Evolutionary conservation across 64 coral and sea anemone species (phyloP), one percentile per base, ranked within the genome.

Genomic region (Orbicella faveolata): DNA sequence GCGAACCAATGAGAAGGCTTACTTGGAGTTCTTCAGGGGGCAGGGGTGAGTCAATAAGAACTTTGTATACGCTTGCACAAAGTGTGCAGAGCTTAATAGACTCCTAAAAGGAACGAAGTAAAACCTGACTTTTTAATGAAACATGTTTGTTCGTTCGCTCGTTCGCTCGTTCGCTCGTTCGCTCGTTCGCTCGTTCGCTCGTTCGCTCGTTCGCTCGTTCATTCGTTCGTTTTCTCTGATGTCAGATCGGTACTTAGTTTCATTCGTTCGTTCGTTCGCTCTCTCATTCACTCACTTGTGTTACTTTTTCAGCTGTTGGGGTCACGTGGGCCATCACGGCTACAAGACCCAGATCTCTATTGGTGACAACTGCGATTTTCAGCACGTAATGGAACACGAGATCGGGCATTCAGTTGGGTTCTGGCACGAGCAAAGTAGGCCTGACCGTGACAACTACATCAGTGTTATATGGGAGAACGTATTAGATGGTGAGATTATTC

Each of bases 361-460:
- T 20, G 88, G 88, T 16, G 88, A 90, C 41, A 90, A 90, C 77
- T 90, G 88, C 62, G 88, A 90, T 74, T 90, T 90, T 30, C 88
- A 81, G 20, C 79, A 90, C 64, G 88, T 90, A 2, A 90, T 90
- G 88, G 57, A 77, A 21, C 88, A 90, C 44, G 88, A 90, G 61
- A 4, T 90, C 14, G 88, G 88, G 53, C 88, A 90, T 44, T 44
- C 88, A 51, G 88, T 81, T 39, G 88, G 88, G 1, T 90, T 90
- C 77, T 90, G 88, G 88, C 88, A 90, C 78, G 88, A 90, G 78
- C 88, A 90, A 41, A 90, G 79, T 35, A 79, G 88, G 30, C 88
- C 88, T 7, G 88, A 90, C 11, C 76, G 88, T 53, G 88, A 90
- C 30, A 82, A 90, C 44, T 76, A 65, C 9, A 90, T 90, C n/a